phyloP scores from a whole-genome alignment of 1,140 invertebrate species.

The Drosophila teissieri region DNA sequence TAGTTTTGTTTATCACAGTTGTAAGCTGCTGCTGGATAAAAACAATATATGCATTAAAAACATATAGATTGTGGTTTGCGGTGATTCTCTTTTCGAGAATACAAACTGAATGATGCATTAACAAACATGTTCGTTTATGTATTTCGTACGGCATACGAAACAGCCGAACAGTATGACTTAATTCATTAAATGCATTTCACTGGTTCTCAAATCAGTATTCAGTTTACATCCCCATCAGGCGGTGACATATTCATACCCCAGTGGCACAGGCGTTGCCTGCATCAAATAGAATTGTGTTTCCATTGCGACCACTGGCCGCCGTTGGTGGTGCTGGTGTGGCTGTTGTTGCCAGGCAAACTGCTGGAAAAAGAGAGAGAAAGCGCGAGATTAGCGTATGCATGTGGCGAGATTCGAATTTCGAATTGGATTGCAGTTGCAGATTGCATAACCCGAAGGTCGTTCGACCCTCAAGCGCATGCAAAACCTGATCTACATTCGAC shows the following conservation, averaged over 20 bases:
- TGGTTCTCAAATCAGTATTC: neutral
- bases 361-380: conserved; percentile 19
- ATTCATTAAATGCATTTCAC: too few relatives aligned
- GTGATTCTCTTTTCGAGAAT: neutral
- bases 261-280: conserved; percentile 55
- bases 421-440: conserved; percentile 14
- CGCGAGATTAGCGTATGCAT: neutral
- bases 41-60: neutral
- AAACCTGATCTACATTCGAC: conserved; percentile 52
- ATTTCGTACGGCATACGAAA: too few relatives aligned
- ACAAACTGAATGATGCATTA: too few relatives aligned
- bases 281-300: conserved; percentile 60
- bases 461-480: conserved; percentile 22
- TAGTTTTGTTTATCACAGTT: conserved; percentile 73
- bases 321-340: conserved; percentile 35
- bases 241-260: conserved; percentile 45
- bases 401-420: neutral
- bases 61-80: neutral
- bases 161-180: too few relatives aligned
- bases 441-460: conserved; percentile 37
- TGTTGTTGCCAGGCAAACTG: conserved; percentile 66
- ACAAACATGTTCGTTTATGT: too few relatives aligned
- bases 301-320: conserved; percentile 35
- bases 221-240: neutral
- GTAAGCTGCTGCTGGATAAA: conserved; percentile 25